Base-by-base conservation (phyloP, 1,140 invertebrate species). In the Drosophila insularis region DNA sequence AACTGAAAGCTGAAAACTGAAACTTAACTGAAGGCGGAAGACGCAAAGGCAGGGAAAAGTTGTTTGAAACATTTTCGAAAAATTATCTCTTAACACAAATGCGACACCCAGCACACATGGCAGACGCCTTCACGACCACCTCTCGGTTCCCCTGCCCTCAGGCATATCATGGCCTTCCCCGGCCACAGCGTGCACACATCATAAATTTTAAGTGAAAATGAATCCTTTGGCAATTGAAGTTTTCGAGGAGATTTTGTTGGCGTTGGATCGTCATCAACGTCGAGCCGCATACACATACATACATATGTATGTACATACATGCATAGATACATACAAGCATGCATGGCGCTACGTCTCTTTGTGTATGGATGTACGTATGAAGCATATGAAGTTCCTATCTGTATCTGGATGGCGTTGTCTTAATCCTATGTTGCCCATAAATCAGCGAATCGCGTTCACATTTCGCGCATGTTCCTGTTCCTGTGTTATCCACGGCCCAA, bases 141-240 rank as follows among this genome's bases (percentile, higher is more conserved):
- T 21, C 21, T 10, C 43, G 8, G 31, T 11, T n/a, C n/a, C 39
- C 39, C 43, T 11, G 19, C 68, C 62, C 60, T 40, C 55, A 27
- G 75, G 74, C 68, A 58, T 64, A 65, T 71, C 43, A 65, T 46
- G 46, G 40, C 56, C 32, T 23, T 5, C 31, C 32, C 14, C 5
- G 31, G 50, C 59, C 55, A 63, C 55, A 59, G 60, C 40, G 56
- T 54, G 62, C 67, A 77, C 80, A 89, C 72, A 73, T 89, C 82
- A 87, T 87, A 87, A 89, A 89, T 89, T 89, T 82, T 89, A 80
- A 89, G 84, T 84, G 80, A 89, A 89, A 89, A 89, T 89, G 77
- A 89, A 89, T 89, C 84, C 84, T 89, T 89, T 89, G 84, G 84
- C 80, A 84, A 89, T 89, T 89, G 80, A 89, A 84, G 80, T 89